Evolutionary conservation across 2,888 invertebrate species (phyloP).

Genomic region (Autographa pulchrina): DNA sequence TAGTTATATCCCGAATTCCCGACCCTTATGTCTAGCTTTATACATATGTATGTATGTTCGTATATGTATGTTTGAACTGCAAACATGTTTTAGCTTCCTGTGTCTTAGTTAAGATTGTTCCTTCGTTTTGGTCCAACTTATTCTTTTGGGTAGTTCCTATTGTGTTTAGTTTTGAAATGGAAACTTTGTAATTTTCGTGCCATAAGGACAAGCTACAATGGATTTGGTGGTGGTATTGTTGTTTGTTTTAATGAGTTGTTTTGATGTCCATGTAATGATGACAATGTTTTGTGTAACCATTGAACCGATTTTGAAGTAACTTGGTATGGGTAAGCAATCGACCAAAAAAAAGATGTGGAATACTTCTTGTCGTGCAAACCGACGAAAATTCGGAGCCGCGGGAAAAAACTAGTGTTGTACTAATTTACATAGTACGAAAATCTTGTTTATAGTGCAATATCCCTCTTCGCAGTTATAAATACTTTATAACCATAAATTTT

Average conservation of each 20-base stretch:
- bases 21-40: conserved; percentile 38
- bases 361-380: no score
- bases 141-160: conserved; percentile 32
- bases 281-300: no score
- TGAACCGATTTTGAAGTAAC: no score
- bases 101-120: conserved; percentile 60
- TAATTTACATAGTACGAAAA: not conserved
- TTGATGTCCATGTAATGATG: not conserved
- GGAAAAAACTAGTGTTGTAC: no score
- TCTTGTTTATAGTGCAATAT: not conserved
- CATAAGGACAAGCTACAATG: not conserved
- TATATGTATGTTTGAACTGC: conserved; percentile 31
- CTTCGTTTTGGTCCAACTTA: conserved; percentile 48
- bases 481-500: conserved; percentile 1
- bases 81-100: conserved; percentile 43
- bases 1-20: conserved; percentile 43
- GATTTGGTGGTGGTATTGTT: not conserved
- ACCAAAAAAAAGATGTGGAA: no score
- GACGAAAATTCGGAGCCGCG: no score
- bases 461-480: not conserved
- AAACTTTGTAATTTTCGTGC: not conserved
- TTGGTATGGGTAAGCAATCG: no score
- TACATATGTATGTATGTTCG: no score
- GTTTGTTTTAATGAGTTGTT: not conserved
- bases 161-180: conserved; percentile 13